Evolutionary conservation across 2,888 invertebrate species (phyloP).

Genomic region (Cryptosula pallasiana): DNA sequence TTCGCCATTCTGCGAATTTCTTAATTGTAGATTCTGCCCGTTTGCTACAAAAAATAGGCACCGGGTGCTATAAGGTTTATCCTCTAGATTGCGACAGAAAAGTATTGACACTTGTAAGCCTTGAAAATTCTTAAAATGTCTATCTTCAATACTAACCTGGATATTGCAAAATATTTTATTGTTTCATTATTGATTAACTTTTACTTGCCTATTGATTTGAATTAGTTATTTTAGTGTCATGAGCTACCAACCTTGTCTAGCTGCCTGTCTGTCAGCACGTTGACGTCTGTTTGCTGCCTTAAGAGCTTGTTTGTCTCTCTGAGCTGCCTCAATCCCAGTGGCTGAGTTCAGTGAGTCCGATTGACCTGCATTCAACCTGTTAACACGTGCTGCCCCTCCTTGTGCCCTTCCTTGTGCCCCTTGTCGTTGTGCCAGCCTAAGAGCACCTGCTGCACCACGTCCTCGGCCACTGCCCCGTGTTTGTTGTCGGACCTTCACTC

Average conservation of each 20-base stretch:
- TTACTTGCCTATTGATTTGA: too few relatives aligned
- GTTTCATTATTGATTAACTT: too few relatives aligned
- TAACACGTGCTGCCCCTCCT: not conserved
- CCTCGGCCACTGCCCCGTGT: too few relatives aligned
- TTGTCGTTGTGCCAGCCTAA: not conserved
- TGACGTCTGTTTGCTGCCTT: not conserved
- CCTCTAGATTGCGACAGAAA: too few relatives aligned
- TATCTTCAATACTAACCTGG: too few relatives aligned
- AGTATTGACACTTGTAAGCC: too few relatives aligned
- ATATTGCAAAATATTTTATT: too few relatives aligned
- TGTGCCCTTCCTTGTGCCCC: not conserved
- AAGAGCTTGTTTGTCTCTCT: not conserved
- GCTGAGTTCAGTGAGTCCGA: too few relatives aligned
- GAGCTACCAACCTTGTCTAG: not conserved
- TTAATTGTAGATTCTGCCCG: not conserved
- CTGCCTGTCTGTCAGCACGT: not conserved
- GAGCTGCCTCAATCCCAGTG: not conserved
- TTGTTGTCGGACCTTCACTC: not conserved
- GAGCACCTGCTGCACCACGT: not conserved
- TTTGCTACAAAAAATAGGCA: not conserved
- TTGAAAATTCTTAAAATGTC: too few relatives aligned
- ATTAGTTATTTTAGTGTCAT: too few relatives aligned
- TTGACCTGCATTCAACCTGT: slow-evolving; percentile 2
- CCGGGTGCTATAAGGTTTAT: not conserved
- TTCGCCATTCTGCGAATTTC: not conserved